These are phyloP conservation scores for Telmatochromis brachygnathus DNA, from an alignment of 2,113 vertebrate genomes.

Conservation along the genomic window DNA sequence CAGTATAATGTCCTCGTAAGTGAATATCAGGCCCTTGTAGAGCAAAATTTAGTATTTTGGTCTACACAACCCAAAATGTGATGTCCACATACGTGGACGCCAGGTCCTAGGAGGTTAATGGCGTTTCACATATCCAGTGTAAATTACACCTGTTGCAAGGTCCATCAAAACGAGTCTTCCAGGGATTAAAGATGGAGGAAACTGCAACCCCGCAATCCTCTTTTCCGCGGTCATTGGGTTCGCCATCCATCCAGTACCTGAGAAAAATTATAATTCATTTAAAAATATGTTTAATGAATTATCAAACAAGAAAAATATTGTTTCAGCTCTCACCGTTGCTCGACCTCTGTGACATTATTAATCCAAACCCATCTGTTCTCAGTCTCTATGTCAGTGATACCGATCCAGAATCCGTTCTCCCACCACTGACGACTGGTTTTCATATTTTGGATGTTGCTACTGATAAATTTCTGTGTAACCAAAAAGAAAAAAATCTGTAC, in stretches of 20 bases:
- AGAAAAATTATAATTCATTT: not conserved
- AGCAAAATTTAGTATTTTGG: not conserved
- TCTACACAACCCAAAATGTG: not conserved
- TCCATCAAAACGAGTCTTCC: not conserved
- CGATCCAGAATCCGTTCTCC: slow-evolving; percentile 1
- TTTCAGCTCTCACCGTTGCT: not conserved
- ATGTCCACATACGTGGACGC: not conserved
- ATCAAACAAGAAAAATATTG: not conserved
- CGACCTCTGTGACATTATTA: slow-evolving; percentile 31
- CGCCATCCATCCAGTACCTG: slow-evolving; percentile 27
- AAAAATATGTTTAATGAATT: not conserved
- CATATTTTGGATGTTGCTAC: not conserved
- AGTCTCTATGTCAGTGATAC: not conserved
- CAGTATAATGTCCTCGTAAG: not conserved
- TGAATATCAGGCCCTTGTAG: not conserved
- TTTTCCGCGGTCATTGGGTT: not conserved
- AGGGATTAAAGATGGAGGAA: not conserved
- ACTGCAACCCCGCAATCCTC: not conserved
- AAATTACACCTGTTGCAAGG: rapidly evolving
- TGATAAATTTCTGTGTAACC: slow-evolving; percentile 1
- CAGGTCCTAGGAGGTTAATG: not conserved
- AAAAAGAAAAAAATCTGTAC: not conserved
- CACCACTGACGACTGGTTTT: rapidly evolving
- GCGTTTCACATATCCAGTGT: slow-evolving; percentile 32
- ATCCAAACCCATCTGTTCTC: slow-evolving; percentile 23